phyloP scores from a whole-genome alignment of 2,888 invertebrate species.

The Xanthia icteritia region DNA sequence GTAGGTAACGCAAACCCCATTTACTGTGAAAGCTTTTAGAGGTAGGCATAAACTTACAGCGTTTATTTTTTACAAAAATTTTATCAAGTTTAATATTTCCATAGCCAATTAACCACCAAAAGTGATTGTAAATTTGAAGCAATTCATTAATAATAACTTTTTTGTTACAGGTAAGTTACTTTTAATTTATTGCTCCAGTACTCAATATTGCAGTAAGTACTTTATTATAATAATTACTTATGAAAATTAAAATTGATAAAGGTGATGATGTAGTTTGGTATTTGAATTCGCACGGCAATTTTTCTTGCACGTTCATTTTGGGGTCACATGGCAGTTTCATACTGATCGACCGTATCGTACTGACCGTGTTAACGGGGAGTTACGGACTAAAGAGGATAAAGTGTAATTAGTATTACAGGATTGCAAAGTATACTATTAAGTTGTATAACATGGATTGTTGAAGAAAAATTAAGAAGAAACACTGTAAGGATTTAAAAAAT shows the following conservation, averaged over 20 bases:
- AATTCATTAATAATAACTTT: conserved; percentile 23
- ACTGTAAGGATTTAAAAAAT: not conserved
- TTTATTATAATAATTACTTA: conserved; percentile 10
- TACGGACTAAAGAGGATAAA: not conserved
- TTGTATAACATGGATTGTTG: not conserved
- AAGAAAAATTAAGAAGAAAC: not conserved
- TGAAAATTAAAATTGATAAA: not conserved
- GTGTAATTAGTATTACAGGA: not conserved
- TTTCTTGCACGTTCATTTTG: too few relatives aligned
- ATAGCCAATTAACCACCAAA: conserved; percentile 14
- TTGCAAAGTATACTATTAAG: not conserved
- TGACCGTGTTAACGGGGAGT: not conserved
- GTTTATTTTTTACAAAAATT: conserved; percentile 62
- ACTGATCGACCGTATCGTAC: too few relatives aligned
- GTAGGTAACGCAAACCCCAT: conserved; percentile 77
- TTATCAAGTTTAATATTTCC: conserved; percentile 14
- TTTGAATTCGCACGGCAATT: not conserved
- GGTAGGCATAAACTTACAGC: conserved; percentile 72
- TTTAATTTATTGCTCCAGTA: conserved; percentile 10
- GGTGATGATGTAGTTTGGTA: not conserved
- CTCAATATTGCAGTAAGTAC: conserved; percentile 51
- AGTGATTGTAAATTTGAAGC: not conserved
- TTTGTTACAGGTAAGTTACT: conserved; percentile 63
- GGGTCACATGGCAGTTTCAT: not conserved
- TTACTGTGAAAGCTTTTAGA: conserved; percentile 78